A percentile compares a stretch with the other conserved stretches of the same genome.
Evolutionary conservation across 2,113 vertebrate genomes (phyloP).

Genomic region (Stegostoma tigrinum): DNA sequence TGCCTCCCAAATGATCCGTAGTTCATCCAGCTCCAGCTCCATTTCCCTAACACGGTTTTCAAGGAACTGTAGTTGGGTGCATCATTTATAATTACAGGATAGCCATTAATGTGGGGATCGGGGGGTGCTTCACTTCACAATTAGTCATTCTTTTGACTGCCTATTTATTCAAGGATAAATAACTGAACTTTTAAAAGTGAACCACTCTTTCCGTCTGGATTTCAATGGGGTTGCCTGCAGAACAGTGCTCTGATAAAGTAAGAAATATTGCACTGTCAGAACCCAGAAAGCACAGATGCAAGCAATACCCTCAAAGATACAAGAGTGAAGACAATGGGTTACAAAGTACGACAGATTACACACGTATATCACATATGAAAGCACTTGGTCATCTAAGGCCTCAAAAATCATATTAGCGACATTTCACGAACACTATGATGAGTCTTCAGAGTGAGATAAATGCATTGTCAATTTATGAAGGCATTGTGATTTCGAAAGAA

Average conservation of each 20-base stretch:
- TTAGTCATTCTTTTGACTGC: neutral
- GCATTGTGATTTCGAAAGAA: neutral
- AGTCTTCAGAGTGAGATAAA: neutral
- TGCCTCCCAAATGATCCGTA: no score
- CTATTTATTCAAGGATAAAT: neutral
- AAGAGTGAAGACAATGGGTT: neutral
- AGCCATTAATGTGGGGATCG: neutral
- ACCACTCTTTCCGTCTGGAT: constrained; percentile 19
- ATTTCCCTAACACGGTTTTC: no score
- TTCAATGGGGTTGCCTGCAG: constrained; percentile 12
- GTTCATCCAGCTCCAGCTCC: no score
- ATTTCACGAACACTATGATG: neutral
- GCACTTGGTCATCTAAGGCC: neutral
- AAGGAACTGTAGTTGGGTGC: no score
- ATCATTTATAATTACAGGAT: neutral
- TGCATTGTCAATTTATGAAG: neutral
- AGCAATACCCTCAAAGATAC: neutral
- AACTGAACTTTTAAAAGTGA: neutral
- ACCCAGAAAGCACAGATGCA: neutral
- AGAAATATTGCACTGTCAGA: neutral
- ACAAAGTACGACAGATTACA: neutral
- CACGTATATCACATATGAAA: neutral
- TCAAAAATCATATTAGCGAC: neutral
- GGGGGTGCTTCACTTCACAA: constrained; percentile 32
- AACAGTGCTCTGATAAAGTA: neutral